These are phyloP conservation scores for Stigmatopora argus DNA, from an alignment of 2,113 vertebrate species.

Conservation along the genomic window DNA sequence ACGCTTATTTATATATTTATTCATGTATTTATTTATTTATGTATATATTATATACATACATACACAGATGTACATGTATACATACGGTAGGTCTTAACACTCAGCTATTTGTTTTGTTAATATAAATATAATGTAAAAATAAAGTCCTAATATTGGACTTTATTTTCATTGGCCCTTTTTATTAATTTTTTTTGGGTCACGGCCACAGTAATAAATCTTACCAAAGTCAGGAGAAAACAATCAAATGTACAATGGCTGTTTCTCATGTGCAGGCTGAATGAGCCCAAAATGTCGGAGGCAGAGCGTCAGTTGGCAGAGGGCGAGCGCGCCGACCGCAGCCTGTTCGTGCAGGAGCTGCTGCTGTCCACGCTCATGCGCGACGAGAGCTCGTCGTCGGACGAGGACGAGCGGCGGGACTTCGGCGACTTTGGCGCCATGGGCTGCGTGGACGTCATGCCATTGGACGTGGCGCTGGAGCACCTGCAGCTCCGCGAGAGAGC, in stretches of 20 bases:
- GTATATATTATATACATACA: too few relatives aligned
- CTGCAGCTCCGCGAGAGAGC: slow-evolving; percentile 91
- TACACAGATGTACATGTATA: too few relatives aligned
- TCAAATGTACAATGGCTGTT: not conserved
- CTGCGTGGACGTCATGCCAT: slow-evolving; percentile 99
- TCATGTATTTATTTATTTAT: too few relatives aligned
- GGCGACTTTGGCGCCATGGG: slow-evolving; percentile 98
- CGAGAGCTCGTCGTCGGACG: slow-evolving; percentile 96
- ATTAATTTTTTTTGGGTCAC: too few relatives aligned
- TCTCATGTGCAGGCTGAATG: slow-evolving; percentile 77
- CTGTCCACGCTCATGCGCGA: slow-evolving; percentile 93
- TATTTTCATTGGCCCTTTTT: too few relatives aligned
- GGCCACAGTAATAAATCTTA: too few relatives aligned
- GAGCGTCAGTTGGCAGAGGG: slow-evolving; percentile 92
- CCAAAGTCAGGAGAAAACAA: too few relatives aligned
- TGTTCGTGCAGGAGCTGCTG: slow-evolving; percentile 97
- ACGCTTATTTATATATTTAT: too few relatives aligned
- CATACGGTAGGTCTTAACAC: too few relatives aligned
- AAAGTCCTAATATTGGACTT: too few relatives aligned
- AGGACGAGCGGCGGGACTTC: slow-evolving; percentile 94
- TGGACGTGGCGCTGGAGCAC: slow-evolving; percentile 99
- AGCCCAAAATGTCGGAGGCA: slow-evolving; percentile 92
- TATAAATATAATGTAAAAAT: too few relatives aligned
- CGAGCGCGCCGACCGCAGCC: slow-evolving; percentile 91
- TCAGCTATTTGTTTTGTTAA: too few relatives aligned